Base-by-base conservation (phyloP, 2,113 vertebrate species). In the Melanotaenia duboulayi region DNA sequence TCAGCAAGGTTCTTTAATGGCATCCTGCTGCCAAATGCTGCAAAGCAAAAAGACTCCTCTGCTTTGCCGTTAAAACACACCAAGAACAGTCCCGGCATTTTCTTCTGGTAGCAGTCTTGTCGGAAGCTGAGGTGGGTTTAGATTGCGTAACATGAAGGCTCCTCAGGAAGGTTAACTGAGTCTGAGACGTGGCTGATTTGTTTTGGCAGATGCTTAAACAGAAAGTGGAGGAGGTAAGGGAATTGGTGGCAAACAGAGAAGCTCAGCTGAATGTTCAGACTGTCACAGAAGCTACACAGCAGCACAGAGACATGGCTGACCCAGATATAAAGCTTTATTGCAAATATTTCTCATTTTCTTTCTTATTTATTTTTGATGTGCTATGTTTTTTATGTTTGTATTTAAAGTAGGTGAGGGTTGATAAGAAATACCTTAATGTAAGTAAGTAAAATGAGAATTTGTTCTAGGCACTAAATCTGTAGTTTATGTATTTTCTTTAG, bases 11-110 rank as follows among this genome's bases (percentile, higher is more conserved):
- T 42, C 71, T 66, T 35, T 20, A 50, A 72, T 16, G 42, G 17
- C 28, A 74, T 68, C 72, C 60, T 63, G 2, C 49, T 49, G 1
- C 24, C 75, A 72, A 63, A 66, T 37, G 75, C 83, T 72, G 46
- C 67, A 65, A 59, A 71, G 71, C 82, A 82, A 81, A 69, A 84
- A 84, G 75, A 14, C 22, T 10, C 49, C 60, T 68, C 81, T 71
- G 75, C 76, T 85, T 88, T 88, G 68, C 72, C 71, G 68, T 44
- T 79, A 1, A 6, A 37, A 28, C 57, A 49, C 13, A 50, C 16
- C 1, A 20, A 68, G 28, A 71, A 81, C 70, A 59, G 9, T 49
- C 56, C 57, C 25, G 66, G 72, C 71, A 74, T 85, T 76, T 85
- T 71, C 54, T 52, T 75, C 66, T 17, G 6, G 71, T 65, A 79